Evolutionary conservation across 2,113 vertebrate species (phyloP).

Genomic region (Bothrops jararaca): DNA sequence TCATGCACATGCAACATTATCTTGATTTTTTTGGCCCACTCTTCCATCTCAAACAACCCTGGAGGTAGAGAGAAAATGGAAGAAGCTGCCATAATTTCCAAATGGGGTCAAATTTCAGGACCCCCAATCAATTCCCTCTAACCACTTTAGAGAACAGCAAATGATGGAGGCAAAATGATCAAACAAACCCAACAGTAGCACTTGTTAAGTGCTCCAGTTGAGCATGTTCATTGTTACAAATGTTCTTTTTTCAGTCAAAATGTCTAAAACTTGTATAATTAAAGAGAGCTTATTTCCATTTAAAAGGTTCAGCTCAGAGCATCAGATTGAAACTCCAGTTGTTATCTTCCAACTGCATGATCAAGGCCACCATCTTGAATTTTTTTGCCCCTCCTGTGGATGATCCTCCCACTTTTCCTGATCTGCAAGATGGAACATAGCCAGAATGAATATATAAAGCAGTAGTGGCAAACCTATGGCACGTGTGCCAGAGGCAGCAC

Average conservation of each 20-base stretch:
- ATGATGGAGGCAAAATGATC: background rate
- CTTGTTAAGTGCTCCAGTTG: background rate
- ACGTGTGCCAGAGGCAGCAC: no score
- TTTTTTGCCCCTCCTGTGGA: background rate
- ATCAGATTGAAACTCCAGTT: background rate
- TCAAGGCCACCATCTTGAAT: background rate
- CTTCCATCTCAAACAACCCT: background rate
- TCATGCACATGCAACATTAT: background rate
- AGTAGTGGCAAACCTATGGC: no score
- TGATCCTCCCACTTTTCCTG: background rate
- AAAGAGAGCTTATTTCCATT: background rate
- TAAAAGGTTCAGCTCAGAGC: background rate
- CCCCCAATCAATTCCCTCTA: background rate
- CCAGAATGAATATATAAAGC: background rate
- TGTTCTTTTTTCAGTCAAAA: background rate
- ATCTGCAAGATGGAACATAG: background rate
- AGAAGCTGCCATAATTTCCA: background rate
- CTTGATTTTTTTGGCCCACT: background rate
- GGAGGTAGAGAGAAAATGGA: background rate
- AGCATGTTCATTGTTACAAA: background rate
- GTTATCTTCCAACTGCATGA: background rate
- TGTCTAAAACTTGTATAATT: background rate
- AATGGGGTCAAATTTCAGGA: background rate
- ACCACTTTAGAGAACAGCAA: background rate
- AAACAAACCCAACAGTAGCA: background rate